Conservation (phyloP, 2,797 vertebrate genomes). For the Hirundo rustica region DNA sequence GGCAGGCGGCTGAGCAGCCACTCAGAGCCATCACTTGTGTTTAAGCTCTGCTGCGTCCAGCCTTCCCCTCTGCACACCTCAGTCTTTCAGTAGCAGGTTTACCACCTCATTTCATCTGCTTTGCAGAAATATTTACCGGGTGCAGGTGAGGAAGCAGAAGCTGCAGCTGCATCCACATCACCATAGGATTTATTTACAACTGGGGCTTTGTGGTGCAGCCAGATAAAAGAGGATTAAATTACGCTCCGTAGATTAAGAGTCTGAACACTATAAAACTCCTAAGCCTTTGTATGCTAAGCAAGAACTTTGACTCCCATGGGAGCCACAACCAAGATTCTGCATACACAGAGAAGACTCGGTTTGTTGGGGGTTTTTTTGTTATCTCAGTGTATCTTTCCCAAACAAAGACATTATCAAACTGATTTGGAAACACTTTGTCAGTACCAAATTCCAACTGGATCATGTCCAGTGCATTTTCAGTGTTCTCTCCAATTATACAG, state of each 20-base stretch:
- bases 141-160: conserved; percentile 53
- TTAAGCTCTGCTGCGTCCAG: conserved; percentile 18
- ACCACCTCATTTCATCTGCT: conserved; percentile 46
- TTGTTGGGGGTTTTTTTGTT: neutral
- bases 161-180: conserved; percentile 28
- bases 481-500: too few relatives aligned
- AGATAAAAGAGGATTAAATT: conserved; percentile 76
- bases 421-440: neutral
- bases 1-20: conserved; percentile 48
- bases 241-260: conserved; percentile 73
- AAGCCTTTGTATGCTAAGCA: conserved; percentile 73
- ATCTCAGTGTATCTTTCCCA: conserved; percentile 33
- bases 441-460: neutral
- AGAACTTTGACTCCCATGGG: conserved; percentile 66
- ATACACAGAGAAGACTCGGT: neutral
- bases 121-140: conserved; percentile 56
- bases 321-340: conserved; percentile 44
- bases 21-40: conserved; percentile 22
- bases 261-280: conserved; percentile 70
- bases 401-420: conserved; percentile 14
- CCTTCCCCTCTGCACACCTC: neutral
- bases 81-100: neutral
- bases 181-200: conserved; percentile 64
- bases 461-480: neutral
- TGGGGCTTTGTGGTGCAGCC: conserved; percentile 42